Base-by-base conservation (phyloP, 92 coral and sea anemone species). In the Pocillopora meandrina region DNA sequence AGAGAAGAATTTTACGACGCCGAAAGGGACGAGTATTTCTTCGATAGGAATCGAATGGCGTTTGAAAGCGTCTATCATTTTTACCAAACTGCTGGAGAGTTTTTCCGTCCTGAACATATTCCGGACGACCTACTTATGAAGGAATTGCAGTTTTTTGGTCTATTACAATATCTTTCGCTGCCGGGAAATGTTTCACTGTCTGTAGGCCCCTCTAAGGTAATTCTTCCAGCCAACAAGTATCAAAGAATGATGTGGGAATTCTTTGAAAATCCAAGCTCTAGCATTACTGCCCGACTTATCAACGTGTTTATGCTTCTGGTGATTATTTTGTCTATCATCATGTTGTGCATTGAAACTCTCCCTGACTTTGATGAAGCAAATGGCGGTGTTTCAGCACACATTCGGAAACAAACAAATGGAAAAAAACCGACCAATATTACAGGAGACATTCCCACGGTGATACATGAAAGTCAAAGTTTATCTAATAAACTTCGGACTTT, bases 41-140 rank as follows among this genome's bases (percentile, higher is more conserved):
- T 91, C 55, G 93, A 91, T 34, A 83, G 93, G 58, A 91, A 87
- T 71, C 91, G 93, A 34, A 74, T 91, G 62, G 93, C 91, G 2
- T 91, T 91, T 42, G 93, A 91, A 20, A 82, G 89, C 60, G 86
- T 91, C 17, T 87, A 84, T 49, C 79, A 67, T 70, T 91, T 91
- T 66, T 91, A 91, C 61, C 89, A 85, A 68, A 72, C 75, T 11
- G 72, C 84, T 47, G 93, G 93, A 10, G 83, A 75, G 31, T 47
- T 91, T 31, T 34, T 75, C 5, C 82, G 78, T 18, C 93, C 93
- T 61, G 89, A 91, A 42, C 69, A 91, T 57, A 79, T 65, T 55
- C 93, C 93, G 17, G 89, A 79, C 75, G 82, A 87, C 9, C 87
- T 91, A 13, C 13, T 91, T 74, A 72, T 84, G 49, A 85, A 84